Evolutionary conservation across 2,888 invertebrate species (phyloP).

Genomic region (Diabrotica balteata): DNA sequence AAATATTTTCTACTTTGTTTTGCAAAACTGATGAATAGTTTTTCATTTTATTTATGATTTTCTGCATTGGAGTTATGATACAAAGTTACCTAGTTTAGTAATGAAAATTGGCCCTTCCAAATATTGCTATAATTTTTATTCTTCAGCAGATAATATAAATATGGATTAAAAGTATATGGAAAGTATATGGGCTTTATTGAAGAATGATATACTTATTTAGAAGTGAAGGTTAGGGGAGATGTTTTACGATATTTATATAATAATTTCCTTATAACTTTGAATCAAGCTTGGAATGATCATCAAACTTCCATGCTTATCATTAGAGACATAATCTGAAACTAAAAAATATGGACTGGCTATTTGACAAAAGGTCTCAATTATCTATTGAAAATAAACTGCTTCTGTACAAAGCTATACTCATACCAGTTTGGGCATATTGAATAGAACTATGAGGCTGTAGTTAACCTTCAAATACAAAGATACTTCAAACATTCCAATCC

Average conservation of each 20-base stretch:
- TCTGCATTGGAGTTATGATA: slow-evolving; percentile 9
- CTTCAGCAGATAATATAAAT: slow-evolving; percentile 52
- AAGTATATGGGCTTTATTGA: no score
- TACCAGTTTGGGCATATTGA: no score
- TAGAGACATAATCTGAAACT: slow-evolving; percentile 95
- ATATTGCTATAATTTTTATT: slow-evolving; percentile 57
- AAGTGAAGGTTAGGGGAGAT: slow-evolving; percentile 94
- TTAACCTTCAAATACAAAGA: no score
- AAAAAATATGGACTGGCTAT: no score
- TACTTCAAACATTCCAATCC: no score
- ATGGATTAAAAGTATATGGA: no score
- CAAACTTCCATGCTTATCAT: slow-evolving; percentile 99
- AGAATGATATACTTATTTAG: no score
- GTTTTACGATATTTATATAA: slow-evolving; percentile 93
- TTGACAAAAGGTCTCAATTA: no score
- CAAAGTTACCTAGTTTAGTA: slow-evolving; percentile 1
- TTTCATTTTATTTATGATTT: slow-evolving; percentile 15
- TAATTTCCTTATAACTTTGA: slow-evolving; percentile 94
- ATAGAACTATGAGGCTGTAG: no score
- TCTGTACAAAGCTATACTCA: no score
- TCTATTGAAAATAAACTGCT: no score
- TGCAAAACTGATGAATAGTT: slow-evolving; percentile 21
- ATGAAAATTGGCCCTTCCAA: slow-evolving; percentile 52
- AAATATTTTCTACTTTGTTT: slow-evolving; percentile 25
- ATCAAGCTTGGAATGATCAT: slow-evolving; percentile 99